Evolutionary conservation across 2,888 invertebrate genomes (phyloP).

Genomic region (Ferdinandea cuprea): DNA sequence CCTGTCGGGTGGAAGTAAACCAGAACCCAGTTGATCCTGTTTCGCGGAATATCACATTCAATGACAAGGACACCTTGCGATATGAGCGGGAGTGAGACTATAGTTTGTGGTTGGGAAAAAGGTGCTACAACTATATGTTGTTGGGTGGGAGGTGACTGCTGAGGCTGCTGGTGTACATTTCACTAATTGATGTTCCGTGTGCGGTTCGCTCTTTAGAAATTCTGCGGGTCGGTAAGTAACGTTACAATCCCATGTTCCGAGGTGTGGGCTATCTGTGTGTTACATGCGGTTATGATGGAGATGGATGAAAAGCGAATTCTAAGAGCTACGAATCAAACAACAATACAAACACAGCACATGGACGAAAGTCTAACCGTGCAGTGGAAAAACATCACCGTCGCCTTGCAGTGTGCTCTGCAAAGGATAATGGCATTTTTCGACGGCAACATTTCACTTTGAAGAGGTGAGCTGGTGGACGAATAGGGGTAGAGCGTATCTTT

Average conservation of each 20-base stretch:
- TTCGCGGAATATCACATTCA: conserved; percentile 53
- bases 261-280: conserved; percentile 2
- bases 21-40: conserved; percentile 37
- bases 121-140: conserved; percentile 5
- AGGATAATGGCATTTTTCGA: conserved; percentile 38
- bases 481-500: not conserved
- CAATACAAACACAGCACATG: not conserved
- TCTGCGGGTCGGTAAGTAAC: conserved; percentile 25
- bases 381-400: conserved; percentile 14
- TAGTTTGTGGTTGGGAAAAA: conserved; percentile 40
- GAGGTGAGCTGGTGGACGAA: not conserved
- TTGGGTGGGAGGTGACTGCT: conserved; percentile 13
- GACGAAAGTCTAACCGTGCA: not conserved
- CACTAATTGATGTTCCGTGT: conserved; percentile 58
- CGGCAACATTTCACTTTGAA: not conserved
- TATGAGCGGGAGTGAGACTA: conserved; percentile 11
- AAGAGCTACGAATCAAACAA: conserved; percentile 7
- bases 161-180: conserved; percentile 25
- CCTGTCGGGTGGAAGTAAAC: not conserved
- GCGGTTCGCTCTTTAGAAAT: conserved; percentile 25
- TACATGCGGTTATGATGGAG: conserved; percentile 21
- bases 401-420: conserved; percentile 19
- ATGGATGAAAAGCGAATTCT: conserved; percentile 18
- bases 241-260: conserved; percentile 16
- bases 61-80: conserved; percentile 32